Base-by-base conservation (phyloP, 2,113 vertebrate species). In the Pterocles orientalis region DNA sequence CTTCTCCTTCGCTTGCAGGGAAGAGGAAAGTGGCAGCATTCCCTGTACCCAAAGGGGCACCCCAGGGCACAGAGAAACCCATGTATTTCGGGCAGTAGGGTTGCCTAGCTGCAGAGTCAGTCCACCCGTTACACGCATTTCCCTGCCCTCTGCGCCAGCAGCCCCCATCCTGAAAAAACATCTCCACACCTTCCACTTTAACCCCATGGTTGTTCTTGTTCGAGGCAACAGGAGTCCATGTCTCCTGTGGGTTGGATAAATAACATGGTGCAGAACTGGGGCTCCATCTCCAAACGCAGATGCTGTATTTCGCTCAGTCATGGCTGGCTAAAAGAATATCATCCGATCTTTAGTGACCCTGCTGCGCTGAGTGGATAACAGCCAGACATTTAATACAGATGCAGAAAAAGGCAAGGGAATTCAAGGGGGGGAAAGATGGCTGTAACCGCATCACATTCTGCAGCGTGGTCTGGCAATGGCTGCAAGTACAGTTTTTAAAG, bases 191-290 rank as follows among this genome's bases (percentile, higher is more conserved):
- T 87, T 91, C 54, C 20, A 18, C 20, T 86, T 88, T 76, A 86
- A 64, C 43, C 18, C 19, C 9, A 3, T 10, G 26, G 16, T 3
- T 47, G 20, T 24, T 81, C 17, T n/a, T 0, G 0, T 51, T 69
- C 0, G 0, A 75, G 56, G 43, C 79, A 88, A 69, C 43, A 71
- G 56, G 36, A 57, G 21, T 29, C 72, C 1, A 0, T n/a, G 25
- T 79, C 65, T 66, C 81, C 60, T 45, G 56, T 36, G 15, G 41
- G 43, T 14, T 65, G 58, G 33, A 47, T 62, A 76, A 84, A 86
- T 61, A 86, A 71, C 56, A 83, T 0, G 0, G 41, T 43, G 54
- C 25, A 48, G 57, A 68, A 50, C 12, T 7, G 29, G 34, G 29
- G 39, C 1, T n/a, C 61, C 1, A 0, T n/a, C 57, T 64, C 48